Percentiles rank a stretch among this genome's conserved stretches.
Evolutionary conservation across 1,140 invertebrate species (phyloP).

Genomic region (Polypedilum vanderplanki): DNA sequence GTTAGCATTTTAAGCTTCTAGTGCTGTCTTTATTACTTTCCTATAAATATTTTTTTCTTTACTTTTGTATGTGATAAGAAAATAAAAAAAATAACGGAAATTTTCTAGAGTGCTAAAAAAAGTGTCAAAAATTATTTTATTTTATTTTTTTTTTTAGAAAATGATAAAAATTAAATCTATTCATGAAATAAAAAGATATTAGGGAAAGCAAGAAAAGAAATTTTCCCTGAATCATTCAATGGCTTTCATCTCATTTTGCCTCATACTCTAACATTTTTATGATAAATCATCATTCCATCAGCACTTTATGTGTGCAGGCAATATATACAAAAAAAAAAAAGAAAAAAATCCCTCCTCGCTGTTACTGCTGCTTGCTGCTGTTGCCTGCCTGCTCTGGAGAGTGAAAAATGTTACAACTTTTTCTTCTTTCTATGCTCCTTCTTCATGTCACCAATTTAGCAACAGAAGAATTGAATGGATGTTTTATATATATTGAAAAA

Average conservation of each 20-base stretch:
- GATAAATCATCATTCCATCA: constrained; percentile 13
- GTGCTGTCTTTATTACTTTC: neutral
- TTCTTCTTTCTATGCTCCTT: neutral
- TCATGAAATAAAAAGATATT: neutral
- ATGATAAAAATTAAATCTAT: constrained; percentile 1
- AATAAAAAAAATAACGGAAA: neutral
- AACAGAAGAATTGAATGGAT: neutral
- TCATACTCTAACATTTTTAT: neutral
- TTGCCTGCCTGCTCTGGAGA: neutral
- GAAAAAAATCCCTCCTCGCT: neutral
- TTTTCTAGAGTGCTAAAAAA: neutral
- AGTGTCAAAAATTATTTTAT: neutral
- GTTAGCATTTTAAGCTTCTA: neutral
- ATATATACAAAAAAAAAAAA: neutral
- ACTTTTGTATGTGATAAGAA: neutral
- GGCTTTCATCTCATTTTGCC: neutral
- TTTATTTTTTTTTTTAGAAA: neutral
- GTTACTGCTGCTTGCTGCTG: neutral
- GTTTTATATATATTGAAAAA: neutral
- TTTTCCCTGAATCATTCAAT: neutral
- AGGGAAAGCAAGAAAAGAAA: neutral
- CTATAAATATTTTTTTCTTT: neutral
- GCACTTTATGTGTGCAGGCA: neutral
- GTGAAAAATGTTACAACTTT: constrained; percentile 13
- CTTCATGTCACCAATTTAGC: constrained; percentile 12